Conservation (phyloP, 2,888 invertebrate species). For the Lepidocyrtoides sp. region DNA sequence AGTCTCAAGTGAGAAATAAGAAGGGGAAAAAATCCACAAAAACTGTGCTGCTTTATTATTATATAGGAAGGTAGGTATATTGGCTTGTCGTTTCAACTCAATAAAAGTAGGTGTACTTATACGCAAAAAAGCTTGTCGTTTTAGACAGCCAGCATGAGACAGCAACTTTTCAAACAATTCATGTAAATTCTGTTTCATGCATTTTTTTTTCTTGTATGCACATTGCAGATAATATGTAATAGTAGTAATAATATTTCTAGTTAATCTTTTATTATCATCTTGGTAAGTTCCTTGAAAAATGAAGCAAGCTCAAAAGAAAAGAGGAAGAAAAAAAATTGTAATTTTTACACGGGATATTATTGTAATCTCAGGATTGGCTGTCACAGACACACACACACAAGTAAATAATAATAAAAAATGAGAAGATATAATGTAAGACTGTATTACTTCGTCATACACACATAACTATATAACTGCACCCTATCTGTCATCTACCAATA, state of each 20-base stretch:
- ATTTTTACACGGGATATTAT: constrained; percentile 18
- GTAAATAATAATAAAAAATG: neutral
- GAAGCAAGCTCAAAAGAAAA: constrained; percentile 33
- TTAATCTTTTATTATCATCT: constrained; percentile 67
- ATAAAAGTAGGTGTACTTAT: neutral
- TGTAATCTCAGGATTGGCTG: neutral
- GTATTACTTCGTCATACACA: neutral
- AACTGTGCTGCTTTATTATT: constrained; percentile 39
- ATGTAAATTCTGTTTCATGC: constrained; percentile 59
- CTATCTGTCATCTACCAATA: constrained; percentile 74
- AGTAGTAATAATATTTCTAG: constrained; percentile 42
- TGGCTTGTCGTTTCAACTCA: neutral
- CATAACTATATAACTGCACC: constrained; percentile 58
- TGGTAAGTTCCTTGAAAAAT: constrained; percentile 67
- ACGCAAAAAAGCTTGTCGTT: constrained; percentile 29
- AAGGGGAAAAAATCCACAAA: constrained; percentile 28
- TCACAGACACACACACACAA: neutral
- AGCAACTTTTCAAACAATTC: constrained; percentile 72
- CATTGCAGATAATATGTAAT: constrained; percentile 41
- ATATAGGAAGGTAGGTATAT: no score
- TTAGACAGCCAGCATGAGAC: constrained; percentile 66
- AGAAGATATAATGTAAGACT: neutral
- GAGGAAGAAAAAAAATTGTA: constrained; percentile 29
- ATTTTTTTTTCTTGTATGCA: constrained; percentile 26
- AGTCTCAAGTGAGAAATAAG: neutral